A percentile compares a stretch with the other conserved stretches of the same genome.
These are phyloP conservation scores for Garra rufa DNA, from an alignment of 2,113 vertebrate genomes.

Conservation along the genomic window DNA sequence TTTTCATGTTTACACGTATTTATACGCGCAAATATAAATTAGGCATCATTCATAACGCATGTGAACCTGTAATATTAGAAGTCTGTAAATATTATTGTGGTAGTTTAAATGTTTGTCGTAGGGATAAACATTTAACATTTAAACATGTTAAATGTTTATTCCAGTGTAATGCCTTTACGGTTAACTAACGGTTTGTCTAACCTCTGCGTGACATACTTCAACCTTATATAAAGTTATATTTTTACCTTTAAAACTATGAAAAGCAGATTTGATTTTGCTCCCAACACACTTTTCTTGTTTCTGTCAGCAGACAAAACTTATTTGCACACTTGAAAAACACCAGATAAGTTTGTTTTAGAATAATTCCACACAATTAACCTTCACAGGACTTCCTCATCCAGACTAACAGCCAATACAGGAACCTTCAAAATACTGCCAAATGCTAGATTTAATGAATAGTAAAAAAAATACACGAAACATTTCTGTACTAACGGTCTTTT, in stretches of 20 bases:
- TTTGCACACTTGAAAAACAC: background rate
- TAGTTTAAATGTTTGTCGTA: background rate
- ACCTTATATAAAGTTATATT: background rate
- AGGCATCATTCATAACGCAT: background rate
- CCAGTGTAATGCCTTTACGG: background rate
- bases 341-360: background rate
- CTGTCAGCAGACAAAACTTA: background rate
- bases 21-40: background rate
- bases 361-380: background rate
- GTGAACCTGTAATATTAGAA: background rate
- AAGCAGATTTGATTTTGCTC: background rate
- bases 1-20: background rate
- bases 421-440: background rate
- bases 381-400: background rate
- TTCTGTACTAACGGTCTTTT: no score
- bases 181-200: background rate
- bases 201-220: background rate
- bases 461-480: background rate
- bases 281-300: background rate
- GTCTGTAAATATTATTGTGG: slow-evolving; percentile 15
- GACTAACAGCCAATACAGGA: background rate
- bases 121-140: no score
- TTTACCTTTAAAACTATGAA: background rate
- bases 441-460: background rate
- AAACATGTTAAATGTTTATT: no score